Evolutionary conservation across 2,888 invertebrate genomes (phyloP), one percentile per base, ranked within the genome.

Genomic region (Microctonus aethiopoides): DNA sequence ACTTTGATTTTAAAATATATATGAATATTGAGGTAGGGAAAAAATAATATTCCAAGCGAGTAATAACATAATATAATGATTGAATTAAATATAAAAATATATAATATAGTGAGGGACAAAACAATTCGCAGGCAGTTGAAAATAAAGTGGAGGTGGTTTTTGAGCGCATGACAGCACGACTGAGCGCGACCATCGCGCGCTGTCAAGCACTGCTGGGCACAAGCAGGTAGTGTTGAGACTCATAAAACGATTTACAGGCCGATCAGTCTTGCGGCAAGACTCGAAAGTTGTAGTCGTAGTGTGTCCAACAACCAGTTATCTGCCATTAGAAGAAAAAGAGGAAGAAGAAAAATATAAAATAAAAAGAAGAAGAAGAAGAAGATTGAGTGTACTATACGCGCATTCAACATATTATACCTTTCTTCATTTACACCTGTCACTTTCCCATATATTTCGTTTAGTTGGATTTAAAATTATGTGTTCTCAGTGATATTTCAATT

Each of bases 231-330:
- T 46, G 46, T 20, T 70, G 74, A 70, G 72, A 67, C 65, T 76
- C 69, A 71, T 74, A 72, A 76, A 74, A 77, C 73, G 71, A 75
- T 77, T 76, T 75, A 76, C 74, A 68, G 76, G 75, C 76, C 74
- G 76, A 75, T 83, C 83, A 85, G 84, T 84, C 84, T 83, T 80
- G 83, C 81, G 81, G 79, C 79, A 84, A 83, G 82, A 84, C 84
- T 83, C 84, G 83, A 80, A 81, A 81, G 82, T 80, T 76, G 77
- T 75, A 76, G 79, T 77, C 76, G 77, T 75, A 76, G 79, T 77
- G 76, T 76, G 79, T 73, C 73, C 72, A 68, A 61, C 72, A 67
- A 51, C 64, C 22, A 67, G 57, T 70, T 68, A 63, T 52, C 67
- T 60, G 64, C 69, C 68, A 34, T 34, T 46, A 7, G 16, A 7